phyloP scores from a whole-genome alignment of 2,797 vertebrate species.

The Sylvia borin region DNA sequence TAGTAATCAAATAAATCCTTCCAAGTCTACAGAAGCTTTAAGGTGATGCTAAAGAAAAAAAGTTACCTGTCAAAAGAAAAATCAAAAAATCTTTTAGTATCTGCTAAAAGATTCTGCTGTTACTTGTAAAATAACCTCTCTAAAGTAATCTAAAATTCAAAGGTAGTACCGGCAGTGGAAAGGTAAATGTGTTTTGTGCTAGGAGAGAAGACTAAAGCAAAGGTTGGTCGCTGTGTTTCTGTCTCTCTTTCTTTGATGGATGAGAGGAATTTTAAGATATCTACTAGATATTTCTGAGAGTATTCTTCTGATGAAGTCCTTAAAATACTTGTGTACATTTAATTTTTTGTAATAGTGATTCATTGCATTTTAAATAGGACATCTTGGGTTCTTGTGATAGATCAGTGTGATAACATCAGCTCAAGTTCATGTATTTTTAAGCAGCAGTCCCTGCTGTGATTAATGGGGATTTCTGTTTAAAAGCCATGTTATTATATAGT shows the following conservation, averaged over 20 bases:
- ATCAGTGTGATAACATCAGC: background rate
- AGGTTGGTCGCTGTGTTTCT: background rate
- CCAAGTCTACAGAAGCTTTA: background rate
- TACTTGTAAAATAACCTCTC: background rate
- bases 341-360: background rate
- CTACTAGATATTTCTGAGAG: background rate
- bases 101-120: background rate
- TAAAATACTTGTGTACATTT: background rate
- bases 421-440: slow-evolving; percentile 25
- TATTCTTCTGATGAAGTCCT: background rate
- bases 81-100: background rate
- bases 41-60: background rate
- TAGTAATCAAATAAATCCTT: background rate
- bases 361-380: background rate
- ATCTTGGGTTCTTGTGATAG: background rate
- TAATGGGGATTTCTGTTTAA: background rate
- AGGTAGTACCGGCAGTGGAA: background rate
- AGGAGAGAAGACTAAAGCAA: background rate
- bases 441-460: background rate
- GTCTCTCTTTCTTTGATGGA: background rate
- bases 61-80: background rate
- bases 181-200: background rate
- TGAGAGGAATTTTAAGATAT: background rate
- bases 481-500: background rate
- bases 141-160: background rate